Evolutionary conservation across 2,888 invertebrate genomes (phyloP), one percentile per base, ranked within the genome.

Genomic region (Tipula vernalis): DNA sequence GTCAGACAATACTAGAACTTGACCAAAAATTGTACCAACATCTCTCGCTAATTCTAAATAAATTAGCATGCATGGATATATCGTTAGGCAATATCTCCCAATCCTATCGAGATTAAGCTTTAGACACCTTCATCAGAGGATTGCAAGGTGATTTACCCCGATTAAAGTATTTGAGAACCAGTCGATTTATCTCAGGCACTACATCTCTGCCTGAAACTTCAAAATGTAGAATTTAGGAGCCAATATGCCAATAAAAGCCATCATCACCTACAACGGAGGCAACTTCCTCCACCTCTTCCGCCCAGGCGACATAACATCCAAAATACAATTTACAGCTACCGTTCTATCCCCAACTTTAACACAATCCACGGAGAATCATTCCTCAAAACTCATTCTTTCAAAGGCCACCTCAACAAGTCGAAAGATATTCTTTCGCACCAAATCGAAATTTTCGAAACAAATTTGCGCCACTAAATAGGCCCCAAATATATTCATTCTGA

Each of bases 111-210:
- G 86, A 86, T 0, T 87, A 86, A 8, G 87, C 87, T 5, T 44
- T 88, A 0, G 87, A 87, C 57, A 87, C 87, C 10, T 88, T 87
- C 41, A 86, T 87, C 13, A 86, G 87, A 15, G 87, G 87, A n/a
- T 36, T 87, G 41, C 87, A 86, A 36, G 83, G 87, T n/a, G 87
- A 88, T 83, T 47, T 88, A 1, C 28, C 71, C 0, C 28, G 8
- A 18, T 0, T 28, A 10, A 6, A 71, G 71, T 3, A 88, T 88
- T 36, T 87, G 42, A 0, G 87, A 87, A 44, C 87, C 86, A 36
- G 41, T 28, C 6, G 87, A 87, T 83, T 71, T 87, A 12, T 86
- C 86, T 6, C 87, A 87, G 51, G 87, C 87, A 1, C 51, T 87
- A 41, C 87, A 87, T 86, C 47, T 86, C 2, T 87, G 83, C 36